These are phyloP conservation scores for Sinodicranocentrus sp. DNA, from an alignment of 2,888 invertebrate species.

Conservation along the genomic window DNA sequence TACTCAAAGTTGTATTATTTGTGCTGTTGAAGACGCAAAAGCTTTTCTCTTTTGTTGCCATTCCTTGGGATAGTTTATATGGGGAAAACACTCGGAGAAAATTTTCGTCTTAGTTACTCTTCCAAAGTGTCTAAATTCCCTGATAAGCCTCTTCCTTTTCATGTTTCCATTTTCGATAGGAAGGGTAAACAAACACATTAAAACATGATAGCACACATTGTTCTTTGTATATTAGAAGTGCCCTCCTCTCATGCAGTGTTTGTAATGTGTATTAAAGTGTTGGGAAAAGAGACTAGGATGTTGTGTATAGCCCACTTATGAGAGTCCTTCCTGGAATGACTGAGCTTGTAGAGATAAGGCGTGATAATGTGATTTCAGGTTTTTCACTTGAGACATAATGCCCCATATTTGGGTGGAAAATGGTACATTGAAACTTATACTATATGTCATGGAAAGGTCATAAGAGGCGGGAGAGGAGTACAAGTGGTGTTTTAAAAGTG, in stretches of 20 bases:
- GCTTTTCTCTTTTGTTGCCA: slow-evolving; percentile 25
- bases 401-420: background rate
- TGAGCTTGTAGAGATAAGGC: slow-evolving; percentile 1
- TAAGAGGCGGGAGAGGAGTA: too few relatives aligned
- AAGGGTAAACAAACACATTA: slow-evolving; percentile 43
- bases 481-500: too few relatives aligned
- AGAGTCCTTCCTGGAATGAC: slow-evolving; percentile 23
- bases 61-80: slow-evolving; percentile 1
- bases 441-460: too few relatives aligned
- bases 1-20: slow-evolving; percentile 43
- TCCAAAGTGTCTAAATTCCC: slow-evolving; percentile 30
- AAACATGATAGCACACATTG: too few relatives aligned
- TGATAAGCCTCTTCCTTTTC: slow-evolving; percentile 44
- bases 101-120: slow-evolving; percentile 17
- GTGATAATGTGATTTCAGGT: background rate
- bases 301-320: slow-evolving; percentile 14
- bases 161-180: slow-evolving; percentile 32
- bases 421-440: background rate
- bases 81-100: background rate
- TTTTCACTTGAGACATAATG: slow-evolving; percentile 1
- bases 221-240: too few relatives aligned
- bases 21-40: slow-evolving; percentile 21
- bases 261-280: slow-evolving; percentile 16
- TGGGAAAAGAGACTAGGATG: background rate
- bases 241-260: too few relatives aligned